Evolutionary conservation across 2,888 invertebrate species (phyloP).

Genomic region (Caenorhabditis sulstoni): DNA sequence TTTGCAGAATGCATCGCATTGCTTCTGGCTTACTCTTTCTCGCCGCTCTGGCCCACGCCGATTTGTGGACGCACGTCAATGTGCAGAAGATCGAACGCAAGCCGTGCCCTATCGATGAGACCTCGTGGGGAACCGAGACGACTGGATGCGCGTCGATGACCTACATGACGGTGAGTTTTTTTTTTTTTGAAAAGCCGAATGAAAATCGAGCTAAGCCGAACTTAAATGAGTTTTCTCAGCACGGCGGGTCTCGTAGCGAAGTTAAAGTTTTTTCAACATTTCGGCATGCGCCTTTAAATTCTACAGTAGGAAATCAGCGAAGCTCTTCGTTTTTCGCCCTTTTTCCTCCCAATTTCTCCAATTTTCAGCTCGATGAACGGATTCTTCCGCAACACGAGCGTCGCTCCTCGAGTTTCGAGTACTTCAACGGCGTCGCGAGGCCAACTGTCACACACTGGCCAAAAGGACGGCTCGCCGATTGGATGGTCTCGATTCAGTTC

Average conservation of each 20-base stretch:
- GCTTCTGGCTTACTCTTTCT: background rate
- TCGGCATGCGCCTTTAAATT: too few species aligned
- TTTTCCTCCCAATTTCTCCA: background rate
- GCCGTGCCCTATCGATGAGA: conserved; percentile 40
- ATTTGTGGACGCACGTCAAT: conserved; percentile 45
- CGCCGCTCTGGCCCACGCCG: background rate
- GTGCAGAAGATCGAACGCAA: conserved; percentile 42
- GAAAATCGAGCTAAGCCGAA: too few species aligned
- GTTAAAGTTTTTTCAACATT: background rate
- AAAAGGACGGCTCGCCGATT: conserved; percentile 45
- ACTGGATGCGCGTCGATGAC: conserved; percentile 47
- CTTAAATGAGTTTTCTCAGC: too few species aligned
- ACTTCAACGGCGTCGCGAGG: conserved; percentile 36
- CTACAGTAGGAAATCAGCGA: too few species aligned
- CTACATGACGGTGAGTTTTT: conserved; percentile 53
- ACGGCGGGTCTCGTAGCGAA: too few species aligned
- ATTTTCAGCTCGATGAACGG: conserved; percentile 53
- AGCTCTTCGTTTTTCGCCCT: too few species aligned
- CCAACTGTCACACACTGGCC: conserved; percentile 55
- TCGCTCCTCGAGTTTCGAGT: conserved; percentile 48
- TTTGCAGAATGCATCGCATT: conserved; percentile 6
- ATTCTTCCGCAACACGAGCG: conserved; percentile 57
- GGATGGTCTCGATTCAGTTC: conserved; percentile 58
- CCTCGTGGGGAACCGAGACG: conserved; percentile 45
- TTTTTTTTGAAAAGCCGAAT: background rate